phyloP scores from a whole-genome alignment of 2,113 vertebrate genomes.

The Mesitornis unicolor region DNA sequence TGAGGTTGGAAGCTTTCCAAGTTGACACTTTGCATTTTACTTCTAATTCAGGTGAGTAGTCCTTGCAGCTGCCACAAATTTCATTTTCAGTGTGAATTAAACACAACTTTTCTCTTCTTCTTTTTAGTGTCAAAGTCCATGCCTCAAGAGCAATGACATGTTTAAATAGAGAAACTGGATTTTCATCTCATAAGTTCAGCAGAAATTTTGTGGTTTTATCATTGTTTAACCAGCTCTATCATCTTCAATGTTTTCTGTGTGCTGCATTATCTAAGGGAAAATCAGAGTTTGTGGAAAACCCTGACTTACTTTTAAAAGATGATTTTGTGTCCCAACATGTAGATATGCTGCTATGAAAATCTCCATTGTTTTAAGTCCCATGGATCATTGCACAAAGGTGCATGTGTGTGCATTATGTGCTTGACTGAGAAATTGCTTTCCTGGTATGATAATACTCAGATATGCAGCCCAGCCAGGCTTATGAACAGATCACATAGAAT shows the following conservation, averaged over 20 bases:
- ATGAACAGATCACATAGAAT: not conserved
- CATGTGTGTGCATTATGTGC: accelerated
- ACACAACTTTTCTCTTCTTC: not conserved
- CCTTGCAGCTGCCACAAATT: not conserved
- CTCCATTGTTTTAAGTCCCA: not conserved
- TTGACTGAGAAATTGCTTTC: not conserved
- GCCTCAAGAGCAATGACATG: not conserved
- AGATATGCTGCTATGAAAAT: not conserved
- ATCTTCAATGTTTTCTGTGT: not conserved
- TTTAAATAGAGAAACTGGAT: not conserved
- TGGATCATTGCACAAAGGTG: not conserved
- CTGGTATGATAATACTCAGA: not conserved
- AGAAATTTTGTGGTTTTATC: not conserved
- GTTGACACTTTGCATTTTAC: not conserved
- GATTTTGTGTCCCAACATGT: not conserved
- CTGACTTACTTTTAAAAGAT: not conserved
- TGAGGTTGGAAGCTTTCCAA: not conserved
- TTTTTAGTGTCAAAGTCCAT: not conserved
- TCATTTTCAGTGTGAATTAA: not conserved
- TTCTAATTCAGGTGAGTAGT: not conserved
- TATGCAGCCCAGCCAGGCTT: not conserved
- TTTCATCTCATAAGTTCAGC: not conserved
- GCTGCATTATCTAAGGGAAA: not conserved
- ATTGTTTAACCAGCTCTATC: not conserved
- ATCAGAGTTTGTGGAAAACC: not conserved